Evolutionary conservation across 2,797 vertebrate species (phyloP), one percentile per base, ranked within the genome.

Genomic region (Chelon labrosus): DNA sequence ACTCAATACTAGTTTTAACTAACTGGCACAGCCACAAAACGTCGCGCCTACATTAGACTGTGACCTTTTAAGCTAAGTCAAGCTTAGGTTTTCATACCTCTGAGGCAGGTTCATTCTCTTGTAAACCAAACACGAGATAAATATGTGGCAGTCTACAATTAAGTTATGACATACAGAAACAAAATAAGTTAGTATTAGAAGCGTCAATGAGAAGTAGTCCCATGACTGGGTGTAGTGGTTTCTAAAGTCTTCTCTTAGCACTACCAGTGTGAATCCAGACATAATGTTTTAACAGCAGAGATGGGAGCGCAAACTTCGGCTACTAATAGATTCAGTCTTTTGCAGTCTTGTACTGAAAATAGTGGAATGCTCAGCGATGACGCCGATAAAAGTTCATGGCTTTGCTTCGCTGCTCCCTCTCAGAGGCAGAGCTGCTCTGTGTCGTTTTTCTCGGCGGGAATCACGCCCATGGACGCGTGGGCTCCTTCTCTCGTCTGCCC

Each of bases 401-500:
- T 53, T 41, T 11, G 59, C 41, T 37, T 12, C 10, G 0, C 25
- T 27, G 25, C 25, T 35, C 2, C 53, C 70, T 62, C 74, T 93
- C 80, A 95, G 77, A 95, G 90, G 70, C 94, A 69, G 22, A 96
- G 83, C 75, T 93, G 91, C 77, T 95, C 92, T 10, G 95, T 94
- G 92, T 94, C 94, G 1, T 89, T 82, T 68, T 97, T 96, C 20
- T 90, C 93, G 8, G 93, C 87, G 17, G 97, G 95, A 37, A 96
- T 96, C 64, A 93, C 91, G 5, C 96, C 91, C 49, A 95, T 94
- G 85, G 93, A 82, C 0, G 56, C 59, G 65, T 95, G 96, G 0
- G 96, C 93, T 0, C 97, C 97, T 87, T 97, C 97, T 59, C 97
- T 95, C 16, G 96, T 96, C 91, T 98, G 97, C 44, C 98, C 98